These are phyloP conservation scores for Xiphophorus hellerii DNA, from an alignment of 2,113 vertebrate species.

Conservation along the genomic window DNA sequence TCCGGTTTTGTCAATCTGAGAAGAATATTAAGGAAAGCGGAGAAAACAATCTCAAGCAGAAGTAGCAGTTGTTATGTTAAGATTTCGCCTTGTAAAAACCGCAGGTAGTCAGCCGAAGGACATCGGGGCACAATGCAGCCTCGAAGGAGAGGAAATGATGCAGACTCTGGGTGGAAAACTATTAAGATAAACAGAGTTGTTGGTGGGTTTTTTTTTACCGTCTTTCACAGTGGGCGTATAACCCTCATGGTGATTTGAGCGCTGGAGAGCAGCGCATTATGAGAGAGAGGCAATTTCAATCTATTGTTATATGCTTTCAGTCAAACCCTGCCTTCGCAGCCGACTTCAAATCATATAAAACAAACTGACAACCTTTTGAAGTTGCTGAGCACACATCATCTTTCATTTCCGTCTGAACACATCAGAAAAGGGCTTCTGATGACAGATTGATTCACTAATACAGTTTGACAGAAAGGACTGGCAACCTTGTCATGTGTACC, in stretches of 20 bases:
- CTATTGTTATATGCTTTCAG: slow-evolving; percentile 50
- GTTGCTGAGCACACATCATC: slow-evolving; percentile 60
- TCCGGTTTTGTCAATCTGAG: slow-evolving; percentile 37
- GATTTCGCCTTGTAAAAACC: slow-evolving; percentile 29
- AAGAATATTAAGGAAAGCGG: slow-evolving; percentile 6
- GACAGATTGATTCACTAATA: slow-evolving; percentile 80
- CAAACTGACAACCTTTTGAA: slow-evolving; percentile 65
- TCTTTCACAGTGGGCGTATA: slow-evolving; percentile 9
- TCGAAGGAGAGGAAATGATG: slow-evolving; percentile 16
- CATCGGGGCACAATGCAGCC: slow-evolving; percentile 4
- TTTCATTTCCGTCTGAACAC: slow-evolving; percentile 66
- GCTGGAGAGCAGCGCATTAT: slow-evolving; percentile 47
- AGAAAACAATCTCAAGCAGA: slow-evolving; percentile 26
- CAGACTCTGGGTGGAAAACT: slow-evolving; percentile 34
- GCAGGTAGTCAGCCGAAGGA: slow-evolving; percentile 42
- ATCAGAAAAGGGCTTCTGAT: slow-evolving; percentile 53
- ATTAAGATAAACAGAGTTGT: slow-evolving; percentile 54
- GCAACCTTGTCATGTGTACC: slow-evolving; percentile 70
- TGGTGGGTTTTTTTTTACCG: slow-evolving; percentile 24
- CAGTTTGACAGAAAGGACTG: slow-evolving; percentile 73
- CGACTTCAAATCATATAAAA: slow-evolving; percentile 52
- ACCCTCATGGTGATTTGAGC: slow-evolving; percentile 35
- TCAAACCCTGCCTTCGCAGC: slow-evolving; percentile 38
- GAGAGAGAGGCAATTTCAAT: slow-evolving; percentile 53
- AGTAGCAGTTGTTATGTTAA: slow-evolving; percentile 1